These are phyloP conservation scores for Phytoseiulus persimilis DNA, from an alignment of 2,888 invertebrate genomes.

Conservation along the genomic window DNA sequence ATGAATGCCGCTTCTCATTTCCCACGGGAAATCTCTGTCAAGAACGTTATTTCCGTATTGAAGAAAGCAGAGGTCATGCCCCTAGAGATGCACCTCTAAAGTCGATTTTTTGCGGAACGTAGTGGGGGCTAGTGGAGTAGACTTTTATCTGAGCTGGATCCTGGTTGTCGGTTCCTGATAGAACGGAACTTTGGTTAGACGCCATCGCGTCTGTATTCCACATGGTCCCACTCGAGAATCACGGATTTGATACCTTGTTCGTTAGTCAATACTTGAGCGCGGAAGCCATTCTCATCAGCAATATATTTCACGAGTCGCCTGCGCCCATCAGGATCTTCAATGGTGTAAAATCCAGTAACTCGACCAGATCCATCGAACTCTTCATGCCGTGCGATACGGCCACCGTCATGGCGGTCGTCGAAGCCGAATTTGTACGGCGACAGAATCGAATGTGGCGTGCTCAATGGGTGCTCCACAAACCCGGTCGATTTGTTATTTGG, in stretches of 20 bases:
- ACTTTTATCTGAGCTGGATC: constrained; percentile 27
- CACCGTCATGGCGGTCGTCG: constrained; percentile 18
- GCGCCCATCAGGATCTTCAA: constrained; percentile 32
- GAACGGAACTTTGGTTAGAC: background rate
- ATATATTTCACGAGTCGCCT: constrained; percentile 23
- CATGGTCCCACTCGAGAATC: no score
- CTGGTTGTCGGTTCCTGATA: constrained; percentile 27
- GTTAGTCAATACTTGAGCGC: constrained; percentile 7
- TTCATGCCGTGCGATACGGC: constrained; percentile 14
- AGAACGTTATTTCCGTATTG: background rate
- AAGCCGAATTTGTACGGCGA: constrained; percentile 31
- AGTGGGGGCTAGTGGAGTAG: constrained; percentile 14
- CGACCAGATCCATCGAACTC: constrained; percentile 29
- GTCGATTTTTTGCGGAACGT: background rate
- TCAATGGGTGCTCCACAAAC: background rate
- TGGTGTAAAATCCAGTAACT: constrained; percentile 13
- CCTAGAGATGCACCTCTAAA: background rate
- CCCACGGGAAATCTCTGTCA: background rate
- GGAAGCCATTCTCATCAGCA: constrained; percentile 19
- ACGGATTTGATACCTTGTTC: constrained; percentile 10
- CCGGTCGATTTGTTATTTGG: background rate
- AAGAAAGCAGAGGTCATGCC: background rate
- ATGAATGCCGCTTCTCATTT: background rate
- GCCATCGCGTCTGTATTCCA: no score
- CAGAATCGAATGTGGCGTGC: background rate